Percentiles rank a stretch among this genome's conserved stretches.
These are phyloP conservation scores for Brachystomella parvula DNA, from an alignment of 1,140 invertebrate species.

Conservation along the genomic window DNA sequence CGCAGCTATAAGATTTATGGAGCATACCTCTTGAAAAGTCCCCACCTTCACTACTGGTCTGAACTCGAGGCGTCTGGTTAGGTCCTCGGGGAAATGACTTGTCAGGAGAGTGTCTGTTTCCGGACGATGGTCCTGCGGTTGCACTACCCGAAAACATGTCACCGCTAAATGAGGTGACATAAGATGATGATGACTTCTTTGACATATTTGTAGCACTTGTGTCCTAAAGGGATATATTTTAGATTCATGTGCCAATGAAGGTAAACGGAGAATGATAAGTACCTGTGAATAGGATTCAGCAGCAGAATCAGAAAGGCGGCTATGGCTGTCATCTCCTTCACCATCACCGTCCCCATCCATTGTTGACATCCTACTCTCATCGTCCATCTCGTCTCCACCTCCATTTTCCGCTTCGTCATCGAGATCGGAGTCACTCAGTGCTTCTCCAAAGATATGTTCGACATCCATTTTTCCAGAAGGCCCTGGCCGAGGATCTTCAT, in stretches of 20 bases:
- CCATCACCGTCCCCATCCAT: not conserved
- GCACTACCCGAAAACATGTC: slow-evolving; percentile 27
- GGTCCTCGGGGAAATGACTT: slow-evolving; percentile 8
- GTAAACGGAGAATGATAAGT: not conserved
- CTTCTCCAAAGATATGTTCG: slow-evolving; percentile 75
- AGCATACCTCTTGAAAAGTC: too few relatives aligned
- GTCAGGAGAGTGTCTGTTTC: slow-evolving; percentile 11
- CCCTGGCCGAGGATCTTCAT: slow-evolving; percentile 27
- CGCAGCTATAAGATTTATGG: too few relatives aligned
- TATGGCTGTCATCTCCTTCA: slow-evolving; percentile 55
- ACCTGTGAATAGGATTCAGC: slow-evolving; percentile 53
- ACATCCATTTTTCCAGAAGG: slow-evolving; percentile 36
- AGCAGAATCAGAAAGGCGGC: slow-evolving; percentile 60
- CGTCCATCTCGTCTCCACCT: slow-evolving; percentile 62
- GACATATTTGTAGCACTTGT: not conserved
- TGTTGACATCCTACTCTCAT: slow-evolving; percentile 67
- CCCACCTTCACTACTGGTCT: not conserved
- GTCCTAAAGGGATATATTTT: not conserved
- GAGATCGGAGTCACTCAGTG: slow-evolving; percentile 45
- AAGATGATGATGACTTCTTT: slow-evolving; percentile 6
- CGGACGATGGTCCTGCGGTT: not conserved
- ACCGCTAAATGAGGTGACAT: slow-evolving; percentile 26
- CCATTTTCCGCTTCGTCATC: slow-evolving; percentile 57
- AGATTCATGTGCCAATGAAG: not conserved
- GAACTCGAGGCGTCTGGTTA: not conserved